Percentiles rank a stretch among this genome's conserved stretches.
Evolutionary conservation across 2,888 invertebrate species (phyloP).

Genomic region (Listrodromus nycthemerus): DNA sequence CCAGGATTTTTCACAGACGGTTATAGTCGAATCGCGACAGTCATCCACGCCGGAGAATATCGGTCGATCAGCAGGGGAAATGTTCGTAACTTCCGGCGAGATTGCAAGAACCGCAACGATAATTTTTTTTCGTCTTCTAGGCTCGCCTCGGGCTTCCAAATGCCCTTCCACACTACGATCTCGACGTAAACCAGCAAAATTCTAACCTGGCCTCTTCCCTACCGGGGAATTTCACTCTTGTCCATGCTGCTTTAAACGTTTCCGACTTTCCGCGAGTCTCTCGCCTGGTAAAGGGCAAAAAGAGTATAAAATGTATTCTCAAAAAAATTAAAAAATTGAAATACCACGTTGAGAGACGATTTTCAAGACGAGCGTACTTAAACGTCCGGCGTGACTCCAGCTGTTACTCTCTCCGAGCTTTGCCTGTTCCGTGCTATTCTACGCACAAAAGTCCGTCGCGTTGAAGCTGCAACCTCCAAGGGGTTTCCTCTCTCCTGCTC

Average conservation of each 20-base stretch:
- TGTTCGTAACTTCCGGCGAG: background rate
- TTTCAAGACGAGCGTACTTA: conserved; percentile 54
- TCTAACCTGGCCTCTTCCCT: conserved; percentile 4
- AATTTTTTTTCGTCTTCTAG: conserved; percentile 25
- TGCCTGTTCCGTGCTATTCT: conserved; percentile 10
- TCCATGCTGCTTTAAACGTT: conserved; percentile 20
- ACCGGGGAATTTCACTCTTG: conserved; percentile 33
- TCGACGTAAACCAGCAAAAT: conserved; percentile 38
- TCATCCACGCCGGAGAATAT: background rate
- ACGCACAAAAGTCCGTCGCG: conserved; percentile 19
- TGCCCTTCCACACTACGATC: conserved; percentile 10
- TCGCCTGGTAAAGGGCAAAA: conserved; percentile 49
- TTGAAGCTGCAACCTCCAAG: conserved; percentile 55
- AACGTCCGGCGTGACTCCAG: conserved; percentile 25
- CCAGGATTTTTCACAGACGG: conserved; percentile 9
- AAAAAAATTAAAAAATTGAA: conserved; percentile 11
- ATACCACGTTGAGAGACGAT: conserved; percentile 31
- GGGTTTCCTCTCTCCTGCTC: conserved; percentile 23
- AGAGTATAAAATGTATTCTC: background rate
- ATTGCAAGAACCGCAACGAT: conserved; percentile 5
- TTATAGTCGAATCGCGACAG: conserved; percentile 14
- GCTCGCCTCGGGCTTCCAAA: conserved; percentile 5
- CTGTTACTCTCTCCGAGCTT: conserved; percentile 27
- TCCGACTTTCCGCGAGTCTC: conserved; percentile 19
- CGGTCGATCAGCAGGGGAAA: conserved; percentile 33